A percentile compares a stretch with the other conserved stretches of the same genome.
phyloP scores from a whole-genome alignment of 2,888 invertebrate genomes.

The Melanargia galathea region DNA sequence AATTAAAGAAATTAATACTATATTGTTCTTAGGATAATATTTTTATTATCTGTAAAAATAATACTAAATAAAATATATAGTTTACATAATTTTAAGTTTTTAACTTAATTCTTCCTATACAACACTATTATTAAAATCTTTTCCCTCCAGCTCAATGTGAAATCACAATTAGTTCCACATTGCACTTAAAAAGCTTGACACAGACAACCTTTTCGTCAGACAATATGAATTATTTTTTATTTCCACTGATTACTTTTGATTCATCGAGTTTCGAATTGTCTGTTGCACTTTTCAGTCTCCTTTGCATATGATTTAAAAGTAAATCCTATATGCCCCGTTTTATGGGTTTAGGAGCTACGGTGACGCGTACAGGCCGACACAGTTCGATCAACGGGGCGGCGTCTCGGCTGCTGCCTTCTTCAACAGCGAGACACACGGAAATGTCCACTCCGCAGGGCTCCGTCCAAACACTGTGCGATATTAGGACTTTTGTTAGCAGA shows the following conservation, averaged over 20 bases:
- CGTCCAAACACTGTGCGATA: conserved; percentile 96
- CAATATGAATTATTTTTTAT: background rate
- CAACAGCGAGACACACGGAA: conserved; percentile 90
- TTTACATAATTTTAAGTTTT: background rate
- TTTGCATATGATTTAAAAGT: conserved; percentile 10
- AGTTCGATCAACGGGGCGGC: conserved; percentile 85
- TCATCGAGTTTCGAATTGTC: background rate
- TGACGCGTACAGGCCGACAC: conserved; percentile 92
- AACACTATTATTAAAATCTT: background rate
- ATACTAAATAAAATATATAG: background rate
- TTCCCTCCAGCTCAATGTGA: background rate
- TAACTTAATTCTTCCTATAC: background rate
- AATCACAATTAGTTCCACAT: background rate
- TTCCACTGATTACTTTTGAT: background rate
- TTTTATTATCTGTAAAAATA: background rate
- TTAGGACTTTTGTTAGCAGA: conserved; percentile 91
- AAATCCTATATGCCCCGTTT: conserved; percentile 86
- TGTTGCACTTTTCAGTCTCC: background rate
- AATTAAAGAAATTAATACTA: background rate
- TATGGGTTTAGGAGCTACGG: conserved; percentile 94
- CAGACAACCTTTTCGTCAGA: too few relatives aligned
- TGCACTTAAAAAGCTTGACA: too few relatives aligned
- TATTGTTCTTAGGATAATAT: background rate
- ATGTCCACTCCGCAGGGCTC: conserved; percentile 95
- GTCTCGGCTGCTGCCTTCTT: conserved; percentile 72